Conservation (phyloP, 2,888 invertebrate genomes). For the Drosophila rellima region DNA sequence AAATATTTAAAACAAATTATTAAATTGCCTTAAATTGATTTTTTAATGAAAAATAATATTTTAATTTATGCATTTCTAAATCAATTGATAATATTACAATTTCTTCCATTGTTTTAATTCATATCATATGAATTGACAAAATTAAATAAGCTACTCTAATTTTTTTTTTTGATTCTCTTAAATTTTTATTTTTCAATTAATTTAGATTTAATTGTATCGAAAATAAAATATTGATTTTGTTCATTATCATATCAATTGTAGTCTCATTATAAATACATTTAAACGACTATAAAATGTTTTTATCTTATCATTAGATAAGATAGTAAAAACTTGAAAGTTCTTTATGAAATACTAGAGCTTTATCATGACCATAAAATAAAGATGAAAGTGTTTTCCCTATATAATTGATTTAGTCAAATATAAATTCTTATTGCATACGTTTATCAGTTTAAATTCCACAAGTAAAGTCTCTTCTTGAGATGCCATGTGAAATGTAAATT, state of each 20-base stretch:
- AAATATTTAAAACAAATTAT: background rate
- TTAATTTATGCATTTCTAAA: too few species aligned
- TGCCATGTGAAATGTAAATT: conserved; percentile 45
- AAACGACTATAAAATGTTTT: conserved; percentile 12
- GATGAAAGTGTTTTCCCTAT: conserved; percentile 24
- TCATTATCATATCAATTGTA: conserved; percentile 16
- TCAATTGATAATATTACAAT: background rate
- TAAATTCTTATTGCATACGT: background rate
- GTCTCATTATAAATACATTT: conserved; percentile 16
- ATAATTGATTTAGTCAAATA: background rate
- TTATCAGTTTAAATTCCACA: background rate
- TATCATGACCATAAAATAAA: background rate
- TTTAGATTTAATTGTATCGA: conserved; percentile 10
- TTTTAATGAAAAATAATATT: background rate
- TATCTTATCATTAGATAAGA: conserved; percentile 50
- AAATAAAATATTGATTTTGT: conserved; percentile 25
- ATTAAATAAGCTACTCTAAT: background rate
- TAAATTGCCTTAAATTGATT: background rate
- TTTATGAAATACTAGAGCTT: conserved; percentile 4
- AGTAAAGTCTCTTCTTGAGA: background rate
- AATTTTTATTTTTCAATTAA: background rate
- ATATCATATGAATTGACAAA: background rate
- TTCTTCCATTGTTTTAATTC: too few species aligned
- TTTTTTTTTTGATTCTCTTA: background rate
- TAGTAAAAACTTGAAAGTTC: conserved; percentile 16